Conservation (phyloP, 2,888 invertebrate species). For the Reticulitermes lucifugus region DNA sequence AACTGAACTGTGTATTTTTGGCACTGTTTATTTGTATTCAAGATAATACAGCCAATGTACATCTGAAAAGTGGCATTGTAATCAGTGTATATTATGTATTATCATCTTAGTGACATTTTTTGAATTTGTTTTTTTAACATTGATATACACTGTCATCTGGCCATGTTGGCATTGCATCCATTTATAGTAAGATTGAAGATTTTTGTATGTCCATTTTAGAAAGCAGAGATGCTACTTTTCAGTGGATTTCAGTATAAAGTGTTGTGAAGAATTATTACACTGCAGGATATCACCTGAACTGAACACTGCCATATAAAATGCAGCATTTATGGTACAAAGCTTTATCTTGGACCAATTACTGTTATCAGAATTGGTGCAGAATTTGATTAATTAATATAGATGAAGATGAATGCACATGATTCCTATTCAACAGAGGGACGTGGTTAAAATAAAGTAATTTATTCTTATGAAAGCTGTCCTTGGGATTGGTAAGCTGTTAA, state of each 20-base stretch:
- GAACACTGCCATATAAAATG: conserved; percentile 30
- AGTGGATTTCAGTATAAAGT: neutral
- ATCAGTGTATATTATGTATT: neutral
- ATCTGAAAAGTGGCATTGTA: neutral
- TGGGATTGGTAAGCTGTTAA: neutral
- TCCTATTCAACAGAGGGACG: neutral
- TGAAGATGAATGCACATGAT: neutral
- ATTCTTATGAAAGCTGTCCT: neutral
- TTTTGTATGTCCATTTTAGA: neutral
- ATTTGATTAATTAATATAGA: neutral
- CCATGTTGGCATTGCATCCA: neutral
- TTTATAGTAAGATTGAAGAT: neutral
- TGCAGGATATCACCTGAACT: neutral
- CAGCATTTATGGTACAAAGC: conserved; percentile 36
- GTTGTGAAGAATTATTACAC: neutral
- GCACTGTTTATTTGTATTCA: too few species aligned
- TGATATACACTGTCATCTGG: neutral
- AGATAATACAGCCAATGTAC: neutral
- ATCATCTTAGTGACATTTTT: neutral
- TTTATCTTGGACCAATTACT: conserved; percentile 7
- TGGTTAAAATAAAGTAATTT: neutral
- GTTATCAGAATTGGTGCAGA: conserved; percentile 4
- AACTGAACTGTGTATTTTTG: too few species aligned
- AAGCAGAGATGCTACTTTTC: neutral
- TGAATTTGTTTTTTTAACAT: neutral